These are phyloP conservation scores for Saccopteryx bilineata DNA, from an alignment of 2,113 vertebrate genomes.

Conservation along the genomic window DNA sequence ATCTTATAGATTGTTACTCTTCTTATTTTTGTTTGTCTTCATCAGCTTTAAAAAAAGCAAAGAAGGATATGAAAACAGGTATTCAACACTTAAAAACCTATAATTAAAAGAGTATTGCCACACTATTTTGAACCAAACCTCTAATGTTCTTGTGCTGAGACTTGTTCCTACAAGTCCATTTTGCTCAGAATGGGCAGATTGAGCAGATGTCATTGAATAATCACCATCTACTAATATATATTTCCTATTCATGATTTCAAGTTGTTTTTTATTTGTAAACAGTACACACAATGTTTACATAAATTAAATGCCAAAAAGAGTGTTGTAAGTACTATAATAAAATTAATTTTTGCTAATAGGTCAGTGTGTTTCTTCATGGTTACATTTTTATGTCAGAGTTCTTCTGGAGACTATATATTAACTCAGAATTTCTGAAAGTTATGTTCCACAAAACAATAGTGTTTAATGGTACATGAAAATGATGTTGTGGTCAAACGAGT, in stretches of 20 bases:
- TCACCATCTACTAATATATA: neutral
- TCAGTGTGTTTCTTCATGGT: slow-evolving; percentile 24
- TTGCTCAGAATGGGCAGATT: neutral
- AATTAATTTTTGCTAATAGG: slow-evolving; percentile 32
- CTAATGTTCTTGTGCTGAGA: neutral
- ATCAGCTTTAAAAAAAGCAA: slow-evolving; percentile 1
- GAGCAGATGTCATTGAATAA: neutral
- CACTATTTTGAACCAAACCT: neutral
- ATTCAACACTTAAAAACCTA: slow-evolving; percentile 3
- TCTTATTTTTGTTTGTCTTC: slow-evolving; percentile 45
- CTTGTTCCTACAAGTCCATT: slow-evolving; percentile 23
- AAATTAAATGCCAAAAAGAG: neutral
- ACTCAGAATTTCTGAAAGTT: slow-evolving; percentile 38
- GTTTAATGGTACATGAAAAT: slow-evolving; percentile 38
- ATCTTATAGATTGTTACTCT: neutral
- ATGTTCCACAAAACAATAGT: slow-evolving; percentile 5
- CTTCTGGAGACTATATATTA: neutral
- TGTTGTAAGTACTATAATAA: slow-evolving; percentile 30
- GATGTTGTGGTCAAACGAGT: neutral
- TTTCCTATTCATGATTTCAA: slow-evolving; percentile 35
- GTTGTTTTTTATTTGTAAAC: neutral
- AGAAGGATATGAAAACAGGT: slow-evolving; percentile 15
- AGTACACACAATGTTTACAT: neutral
- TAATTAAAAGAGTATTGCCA: slow-evolving; percentile 19
- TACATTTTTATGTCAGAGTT: slow-evolving; percentile 25